Base-by-base conservation (phyloP, 2,113 vertebrate species). In the Onychostoma macrolepis region DNA sequence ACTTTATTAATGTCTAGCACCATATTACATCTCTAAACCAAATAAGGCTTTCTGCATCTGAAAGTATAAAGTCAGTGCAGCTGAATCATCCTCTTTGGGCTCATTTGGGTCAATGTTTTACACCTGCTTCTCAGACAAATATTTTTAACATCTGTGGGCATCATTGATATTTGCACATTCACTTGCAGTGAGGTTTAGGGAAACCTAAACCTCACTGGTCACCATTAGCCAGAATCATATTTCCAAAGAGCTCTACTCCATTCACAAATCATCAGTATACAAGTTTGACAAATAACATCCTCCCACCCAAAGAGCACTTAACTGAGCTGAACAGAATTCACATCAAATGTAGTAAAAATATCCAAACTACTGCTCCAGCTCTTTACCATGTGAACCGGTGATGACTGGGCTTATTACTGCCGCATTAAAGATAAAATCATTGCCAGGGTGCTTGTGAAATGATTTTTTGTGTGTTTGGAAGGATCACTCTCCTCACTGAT, bases 201-300 rank as follows among this genome's bases (percentile, higher is more conserved):
- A 71, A 71, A 71, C 38, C 21, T 30, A 38, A 3, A 30, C 12
- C 2, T 26, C 5, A 0, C n/a, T 45, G 74, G 45, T 28, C 45
- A 77, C 43, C 13, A 10, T 50, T 77, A 77, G 11, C 28, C 30
- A 79, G 19, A 56, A 79, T 79, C 48, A 8, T 33, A 50, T 77
- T 77, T 77, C 75, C 36, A 30, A 79, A 79, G 50, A 79, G 77
- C 28, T 56, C 77, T 24, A 36, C 19, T 56, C 76, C 24, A 56
- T 56, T 33, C 28, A 56, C 26, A 24, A 56, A 79, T 36, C 4
- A 56, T 33, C 76, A 36, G 28, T 21, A 53, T n/a, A 36, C 33
- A 36, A 53, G 48, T 33, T 30, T 50, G 45, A 53, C 75, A 79
- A 24, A 79, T 58, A 36, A 3, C 50, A 78, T 24, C 48, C 28